Evolutionary conservation across 2,888 invertebrate species (phyloP), one percentile per base, ranked within the genome.

Genomic region (Drosophila austrosaltans): DNA sequence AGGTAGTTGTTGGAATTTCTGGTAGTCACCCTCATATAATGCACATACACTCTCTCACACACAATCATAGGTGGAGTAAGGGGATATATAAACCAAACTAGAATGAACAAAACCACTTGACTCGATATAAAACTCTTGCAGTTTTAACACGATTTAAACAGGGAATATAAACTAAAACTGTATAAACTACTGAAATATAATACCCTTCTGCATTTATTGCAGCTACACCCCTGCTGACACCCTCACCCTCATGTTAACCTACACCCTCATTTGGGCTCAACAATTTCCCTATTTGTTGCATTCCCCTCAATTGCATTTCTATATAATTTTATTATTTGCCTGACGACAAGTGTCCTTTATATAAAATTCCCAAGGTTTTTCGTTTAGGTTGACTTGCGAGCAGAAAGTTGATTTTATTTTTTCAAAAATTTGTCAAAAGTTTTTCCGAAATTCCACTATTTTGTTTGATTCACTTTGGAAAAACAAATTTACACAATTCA

Each of bases 271-370:
- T 60, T 69, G 53, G 36, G 64, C 53, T 36, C 60, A 63, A 69
- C 62, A 22, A 36, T 57, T 48, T 36, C 7, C 20, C 42, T 68
- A 76, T 76, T 77, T 89, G 76, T 82, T 89, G 81, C 82, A 78
- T 72, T 82, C 73, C 72, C 75, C 22, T 25, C 80, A 65, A 78
- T 78, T 76, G 75, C 75, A 83, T 79, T 88, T 87, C 89, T 75
- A 74, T 80, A 76, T 90, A 85, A 89, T 87, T 90, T 89, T 63
- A 54, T 81, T 89, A 85, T 90, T 90, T 90, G 79, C 63, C 80
- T 79, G 90, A 72, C 75, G 69, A 78, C 84, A 84, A 84, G 82
- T 82, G 86, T 65, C 60, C 68, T 66, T 80, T 67, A 56, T 56
- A 66, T 61, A 67, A 54, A 59, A 79, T 85, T 82, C 82, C 82